Percentiles rank a stretch among this genome's conserved stretches.
Evolutionary conservation across 1,140 invertebrate genomes (phyloP).

Genomic region (Ctenoplectra terminalis): DNA sequence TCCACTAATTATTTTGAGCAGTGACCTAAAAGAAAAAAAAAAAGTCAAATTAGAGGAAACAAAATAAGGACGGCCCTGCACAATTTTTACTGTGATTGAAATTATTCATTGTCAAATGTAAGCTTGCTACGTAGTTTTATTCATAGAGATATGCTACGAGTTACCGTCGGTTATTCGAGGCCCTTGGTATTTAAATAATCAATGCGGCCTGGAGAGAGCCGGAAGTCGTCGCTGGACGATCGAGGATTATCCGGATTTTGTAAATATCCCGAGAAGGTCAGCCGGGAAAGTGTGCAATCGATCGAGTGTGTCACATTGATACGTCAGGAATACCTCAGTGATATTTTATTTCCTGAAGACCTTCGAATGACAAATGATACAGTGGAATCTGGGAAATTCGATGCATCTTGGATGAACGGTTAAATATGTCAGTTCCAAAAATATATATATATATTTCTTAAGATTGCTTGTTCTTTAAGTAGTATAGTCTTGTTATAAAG

Average conservation of each 20-base stretch:
- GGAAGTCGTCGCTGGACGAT: not conserved
- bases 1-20: not conserved
- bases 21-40: not conserved
- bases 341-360: constrained; percentile 18
- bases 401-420: not conserved
- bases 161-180: constrained; percentile 11
- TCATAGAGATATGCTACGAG: constrained; percentile 1
- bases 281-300: constrained; percentile 47
- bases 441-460: not conserved
- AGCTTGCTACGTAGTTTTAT: constrained; percentile 12
- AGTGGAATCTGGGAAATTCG: not conserved
- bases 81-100: constrained; percentile 40
- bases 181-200: constrained; percentile 7
- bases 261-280: constrained; percentile 25
- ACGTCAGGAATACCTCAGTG: constrained; percentile 15
- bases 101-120: constrained; percentile 21
- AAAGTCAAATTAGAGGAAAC: not conserved
- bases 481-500: not conserved
- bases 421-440: not conserved
- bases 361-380: not conserved
- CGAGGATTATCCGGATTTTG: not conserved
- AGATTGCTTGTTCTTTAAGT: not conserved
- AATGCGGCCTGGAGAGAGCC: constrained; percentile 17
- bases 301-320: not conserved
- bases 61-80: not conserved